phyloP scores from a whole-genome alignment of 2,888 invertebrate genomes.

The Drosophila tanythrix region DNA sequence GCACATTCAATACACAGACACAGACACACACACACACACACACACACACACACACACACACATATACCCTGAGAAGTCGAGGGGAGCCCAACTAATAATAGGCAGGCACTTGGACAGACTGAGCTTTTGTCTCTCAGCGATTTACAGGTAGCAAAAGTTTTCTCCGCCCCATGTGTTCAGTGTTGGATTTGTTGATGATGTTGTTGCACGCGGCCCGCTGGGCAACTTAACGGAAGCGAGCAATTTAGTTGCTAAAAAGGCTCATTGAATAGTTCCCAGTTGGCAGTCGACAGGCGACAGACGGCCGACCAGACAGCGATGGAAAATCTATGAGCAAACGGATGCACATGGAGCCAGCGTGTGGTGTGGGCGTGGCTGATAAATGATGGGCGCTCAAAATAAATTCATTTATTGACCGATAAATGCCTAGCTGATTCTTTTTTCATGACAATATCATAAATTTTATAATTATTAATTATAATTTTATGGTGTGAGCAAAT shows the following conservation, averaged over 20 bases:
- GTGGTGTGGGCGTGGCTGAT: background rate
- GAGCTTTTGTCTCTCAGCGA: conserved; percentile 60
- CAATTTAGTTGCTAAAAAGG: conserved; percentile 78
- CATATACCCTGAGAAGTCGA: conserved; percentile 7
- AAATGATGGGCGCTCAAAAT: conserved; percentile 1
- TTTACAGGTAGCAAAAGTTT: conserved; percentile 62
- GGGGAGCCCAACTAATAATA: conserved; percentile 57
- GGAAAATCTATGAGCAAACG: conserved; percentile 40
- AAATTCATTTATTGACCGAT: conserved; percentile 8
- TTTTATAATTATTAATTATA: background rate
- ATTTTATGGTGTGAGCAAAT: background rate
- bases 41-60: conserved; percentile 28
- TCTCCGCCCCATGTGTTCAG: background rate
- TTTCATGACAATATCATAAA: background rate
- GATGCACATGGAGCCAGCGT: background rate
- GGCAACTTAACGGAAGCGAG: conserved; percentile 78
- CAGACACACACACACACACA: no score
- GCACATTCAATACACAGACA: conserved; percentile 56
- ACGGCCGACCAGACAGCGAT: conserved; percentile 41
- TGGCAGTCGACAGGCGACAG: conserved; percentile 39
- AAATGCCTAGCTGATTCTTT: background rate
- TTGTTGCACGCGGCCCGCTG: conserved; percentile 48
- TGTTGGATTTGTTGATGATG: conserved; percentile 4
- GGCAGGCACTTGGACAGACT: conserved; percentile 50
- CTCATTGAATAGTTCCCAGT: conserved; percentile 48